These are phyloP conservation scores for Empidonax alnorum DNA, from an alignment of 2,113 vertebrate species.

Conservation along the genomic window DNA sequence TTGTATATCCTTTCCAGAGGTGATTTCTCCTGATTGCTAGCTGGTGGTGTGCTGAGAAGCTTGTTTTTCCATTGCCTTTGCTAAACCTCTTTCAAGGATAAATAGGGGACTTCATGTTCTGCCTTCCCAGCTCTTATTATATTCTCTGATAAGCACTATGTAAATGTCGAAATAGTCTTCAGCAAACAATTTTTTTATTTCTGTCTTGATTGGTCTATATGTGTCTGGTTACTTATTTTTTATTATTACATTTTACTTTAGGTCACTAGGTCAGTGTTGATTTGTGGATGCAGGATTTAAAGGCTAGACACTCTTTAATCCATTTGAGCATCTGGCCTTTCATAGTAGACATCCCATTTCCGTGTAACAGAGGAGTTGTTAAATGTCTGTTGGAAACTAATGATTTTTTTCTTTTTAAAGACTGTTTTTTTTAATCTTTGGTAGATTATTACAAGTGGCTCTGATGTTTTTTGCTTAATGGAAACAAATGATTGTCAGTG, in stretches of 20 bases:
- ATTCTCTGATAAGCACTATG: not conserved
- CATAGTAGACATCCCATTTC: not conserved
- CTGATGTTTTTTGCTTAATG: conserved; percentile 7
- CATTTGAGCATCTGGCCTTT: conserved; percentile 53
- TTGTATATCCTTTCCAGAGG: not conserved
- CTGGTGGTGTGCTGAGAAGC: not conserved
- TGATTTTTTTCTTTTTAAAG: not conserved
- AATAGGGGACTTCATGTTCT: not conserved
- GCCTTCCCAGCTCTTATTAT: not conserved
- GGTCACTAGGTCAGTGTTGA: conserved; percentile 54
- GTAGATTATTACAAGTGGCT: not conserved
- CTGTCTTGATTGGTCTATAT: not conserved
- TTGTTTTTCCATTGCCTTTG: not conserved
- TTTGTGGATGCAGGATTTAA: conserved; percentile 34
- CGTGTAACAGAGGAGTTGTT: not conserved
- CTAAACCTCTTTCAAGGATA: not conserved
- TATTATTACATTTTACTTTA: not conserved
- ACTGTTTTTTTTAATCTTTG: not conserved
- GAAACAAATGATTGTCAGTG: not conserved
- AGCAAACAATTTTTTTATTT: not conserved
- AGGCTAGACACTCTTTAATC: conserved; percentile 49
- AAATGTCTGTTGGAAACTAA: not conserved
- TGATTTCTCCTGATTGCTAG: not conserved
- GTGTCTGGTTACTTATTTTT: not conserved
- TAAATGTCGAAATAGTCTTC: not conserved